Conservation (phyloP, 2,113 vertebrate species). For the Eclectus roratus region DNA sequence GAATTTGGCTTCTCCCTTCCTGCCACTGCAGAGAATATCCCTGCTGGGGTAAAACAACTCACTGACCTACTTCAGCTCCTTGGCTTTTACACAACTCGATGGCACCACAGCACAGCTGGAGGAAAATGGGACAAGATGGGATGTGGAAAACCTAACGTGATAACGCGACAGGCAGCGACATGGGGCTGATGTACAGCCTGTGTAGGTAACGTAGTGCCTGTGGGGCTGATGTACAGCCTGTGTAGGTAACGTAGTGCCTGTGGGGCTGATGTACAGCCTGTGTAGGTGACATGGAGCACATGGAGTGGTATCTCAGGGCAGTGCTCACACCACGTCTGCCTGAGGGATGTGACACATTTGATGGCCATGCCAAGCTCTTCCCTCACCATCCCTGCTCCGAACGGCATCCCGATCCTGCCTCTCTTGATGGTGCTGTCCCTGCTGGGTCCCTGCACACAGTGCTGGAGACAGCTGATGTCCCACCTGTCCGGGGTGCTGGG, state of each 20-base stretch:
- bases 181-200: too few species aligned
- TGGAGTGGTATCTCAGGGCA: not conserved
- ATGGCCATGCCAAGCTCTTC: not conserved
- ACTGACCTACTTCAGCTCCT: conserved; percentile 2
- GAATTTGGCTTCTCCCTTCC: not conserved
- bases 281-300: not conserved
- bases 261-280: not conserved
- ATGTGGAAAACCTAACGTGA: accelerated
- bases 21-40: accelerated
- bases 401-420: not conserved
- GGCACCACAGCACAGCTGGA: not conserved
- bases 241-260: not conserved
- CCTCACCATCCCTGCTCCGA: not conserved
- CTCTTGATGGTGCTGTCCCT: accelerated
- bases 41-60: not conserved
- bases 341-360: not conserved
- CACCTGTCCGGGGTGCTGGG: not conserved
- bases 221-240: not conserved
- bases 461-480: not conserved
- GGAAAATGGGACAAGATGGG: not conserved
- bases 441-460: not conserved
- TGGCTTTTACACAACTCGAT: not conserved
- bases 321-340: accelerated
- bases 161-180: not conserved
- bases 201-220: too few species aligned